Base-by-base conservation (phyloP, 2,113 vertebrate species). In the Sinocyclocheilus anophthalmus region DNA sequence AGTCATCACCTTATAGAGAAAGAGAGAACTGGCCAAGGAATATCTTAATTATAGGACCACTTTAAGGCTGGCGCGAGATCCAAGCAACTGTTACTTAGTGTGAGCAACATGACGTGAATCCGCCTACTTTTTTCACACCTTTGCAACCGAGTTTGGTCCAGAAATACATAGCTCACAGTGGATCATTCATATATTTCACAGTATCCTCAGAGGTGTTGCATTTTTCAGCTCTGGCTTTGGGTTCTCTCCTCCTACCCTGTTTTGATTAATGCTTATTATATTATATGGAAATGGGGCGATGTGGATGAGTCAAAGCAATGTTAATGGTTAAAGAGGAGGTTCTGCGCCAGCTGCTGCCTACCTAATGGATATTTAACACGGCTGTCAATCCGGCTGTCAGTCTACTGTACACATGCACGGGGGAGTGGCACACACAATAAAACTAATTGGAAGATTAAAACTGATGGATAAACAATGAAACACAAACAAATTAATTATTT, bases 281-380 rank as follows among this genome's bases (percentile, higher is more conserved):
- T 82, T 82, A 82, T 69, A 70, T 33, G 45, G 45, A 82, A 82
- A 82, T 82, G 63, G 53, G n/a, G 37, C 1, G 37, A n/a, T 2
- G 63, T 50, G 81, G 63, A 82, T 82, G 18, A 70, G 65, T 82
- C 63, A 70, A 82, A 69, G 61, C 61, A 81, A 81, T 81, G 79
- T 81, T 69, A 81, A 82, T 55, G 81, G 81, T 33, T 82, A 48
- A 70, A 82, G 26, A 82, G 81, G 65, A 82, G 81, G 42, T 20
- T 82, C 81, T 55, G 42, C 26, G 26, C 81, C 81, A 82, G 81
- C 63, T 70, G 81, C 81, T 82, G 81, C 81, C 81, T 50, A 82
- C 26, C 63, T 82, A 82, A 82, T 82, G 63, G 24, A 82, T 33
- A 70, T 55, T 82, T 82, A 82, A 53, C 63, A 77, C 81, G 70